Percentiles rank a stretch among this genome's conserved stretches.
Evolutionary conservation across 2,888 invertebrate genomes (phyloP).

Genomic region (Thalpophila matura): DNA sequence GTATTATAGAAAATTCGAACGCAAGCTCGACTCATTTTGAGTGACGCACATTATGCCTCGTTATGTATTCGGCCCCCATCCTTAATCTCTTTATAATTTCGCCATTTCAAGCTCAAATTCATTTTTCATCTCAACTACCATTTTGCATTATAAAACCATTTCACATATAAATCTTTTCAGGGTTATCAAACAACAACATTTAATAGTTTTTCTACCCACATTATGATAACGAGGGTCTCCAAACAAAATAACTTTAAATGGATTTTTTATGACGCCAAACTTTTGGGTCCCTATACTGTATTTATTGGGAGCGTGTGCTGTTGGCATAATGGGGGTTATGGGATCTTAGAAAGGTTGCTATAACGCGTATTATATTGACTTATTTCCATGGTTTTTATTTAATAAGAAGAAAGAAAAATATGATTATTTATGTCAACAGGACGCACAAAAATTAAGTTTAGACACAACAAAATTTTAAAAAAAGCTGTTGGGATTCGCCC

Average conservation of each 20-base stretch:
- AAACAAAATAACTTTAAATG: conserved; percentile 64
- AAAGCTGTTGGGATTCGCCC: too few species aligned
- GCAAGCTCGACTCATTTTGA: too few species aligned
- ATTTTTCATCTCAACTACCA: background rate
- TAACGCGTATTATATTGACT: conserved; percentile 6
- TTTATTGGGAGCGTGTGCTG: conserved; percentile 55
- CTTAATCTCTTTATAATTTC: conserved; percentile 3
- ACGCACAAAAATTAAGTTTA: too few species aligned
- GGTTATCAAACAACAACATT: conserved; percentile 44
- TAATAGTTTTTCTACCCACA: conserved; percentile 55
- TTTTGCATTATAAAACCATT: conserved; percentile 28
- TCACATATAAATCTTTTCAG: conserved; percentile 32
- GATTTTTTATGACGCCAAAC: conserved; percentile 63
- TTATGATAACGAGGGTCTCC: conserved; percentile 56
- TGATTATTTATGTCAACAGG: too few species aligned
- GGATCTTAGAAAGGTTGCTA: background rate
- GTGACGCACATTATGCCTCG: too few species aligned
- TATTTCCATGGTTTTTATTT: background rate
- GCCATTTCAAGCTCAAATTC: background rate
- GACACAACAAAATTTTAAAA: too few species aligned
- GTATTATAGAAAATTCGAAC: too few species aligned
- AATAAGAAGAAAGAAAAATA: background rate
- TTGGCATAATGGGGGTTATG: conserved; percentile 11
- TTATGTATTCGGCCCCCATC: too few species aligned
- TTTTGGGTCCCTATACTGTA: conserved; percentile 62